These are phyloP conservation scores for Uloborus diversus DNA, from an alignment of 1,140 invertebrate species.

Conservation along the genomic window DNA sequence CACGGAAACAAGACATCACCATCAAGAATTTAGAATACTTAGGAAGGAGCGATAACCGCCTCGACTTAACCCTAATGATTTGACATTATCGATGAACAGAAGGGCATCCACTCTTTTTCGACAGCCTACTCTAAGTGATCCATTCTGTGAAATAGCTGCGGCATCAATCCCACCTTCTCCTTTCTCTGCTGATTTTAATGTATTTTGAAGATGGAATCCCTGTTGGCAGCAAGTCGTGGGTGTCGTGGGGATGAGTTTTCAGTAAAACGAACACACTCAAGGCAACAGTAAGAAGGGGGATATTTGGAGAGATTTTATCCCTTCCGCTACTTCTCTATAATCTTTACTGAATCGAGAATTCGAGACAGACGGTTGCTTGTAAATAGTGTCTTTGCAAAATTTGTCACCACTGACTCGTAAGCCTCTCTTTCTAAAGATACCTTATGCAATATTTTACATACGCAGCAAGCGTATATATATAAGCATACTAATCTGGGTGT, in stretches of 20 bases:
- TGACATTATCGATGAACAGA: slow-evolving; percentile 35
- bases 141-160: slow-evolving; percentile 28
- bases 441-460: no score
- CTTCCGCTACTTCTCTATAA: no score
- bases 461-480: no score
- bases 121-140: slow-evolving; percentile 36
- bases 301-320: no score
- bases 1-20: slow-evolving; percentile 49
- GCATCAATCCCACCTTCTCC: slow-evolving; percentile 2
- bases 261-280: slow-evolving; percentile 9
- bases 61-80: slow-evolving; percentile 48
- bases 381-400: no score
- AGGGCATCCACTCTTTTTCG: background rate
- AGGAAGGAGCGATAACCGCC: slow-evolving; percentile 33
- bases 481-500: no score
- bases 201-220: slow-evolving; percentile 25
- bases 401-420: no score
- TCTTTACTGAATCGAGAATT: no score
- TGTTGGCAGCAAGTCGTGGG: background rate
- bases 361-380: no score
- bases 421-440: no score
- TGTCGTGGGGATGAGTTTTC: slow-evolving; percentile 2
- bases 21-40: slow-evolving; percentile 20
- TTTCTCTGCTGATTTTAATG: slow-evolving; percentile 31
- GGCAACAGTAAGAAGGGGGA: no score